These are phyloP conservation scores for Acanthoscelides obtectus DNA, from an alignment of 2,888 invertebrate species.

Conservation along the genomic window DNA sequence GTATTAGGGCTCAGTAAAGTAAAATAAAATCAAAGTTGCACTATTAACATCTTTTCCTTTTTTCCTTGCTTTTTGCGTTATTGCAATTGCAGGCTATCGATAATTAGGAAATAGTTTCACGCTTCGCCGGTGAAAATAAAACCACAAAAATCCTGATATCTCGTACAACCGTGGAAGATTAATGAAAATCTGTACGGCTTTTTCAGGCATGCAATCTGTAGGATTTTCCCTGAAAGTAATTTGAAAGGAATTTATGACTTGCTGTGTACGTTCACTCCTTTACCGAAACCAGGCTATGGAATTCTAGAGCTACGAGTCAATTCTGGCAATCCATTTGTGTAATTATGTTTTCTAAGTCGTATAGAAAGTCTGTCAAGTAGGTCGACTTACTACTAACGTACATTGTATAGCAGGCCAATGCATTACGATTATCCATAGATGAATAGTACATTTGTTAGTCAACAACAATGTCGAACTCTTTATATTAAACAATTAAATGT, in stretches of 20 bases:
- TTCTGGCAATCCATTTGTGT: background rate
- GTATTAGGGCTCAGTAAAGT: too few relatives aligned
- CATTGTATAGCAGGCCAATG: too few relatives aligned
- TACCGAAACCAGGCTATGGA: background rate
- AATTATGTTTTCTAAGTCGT: background rate
- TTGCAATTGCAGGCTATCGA: background rate
- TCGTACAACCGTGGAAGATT: background rate
- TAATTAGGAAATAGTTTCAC: background rate
- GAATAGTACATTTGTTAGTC: too few relatives aligned
- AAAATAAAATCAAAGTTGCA: too few relatives aligned
- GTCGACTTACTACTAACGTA: too few relatives aligned
- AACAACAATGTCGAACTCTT: too few relatives aligned
- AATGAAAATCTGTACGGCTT: background rate
- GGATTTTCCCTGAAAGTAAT: background rate
- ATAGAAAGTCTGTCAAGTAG: too few relatives aligned
- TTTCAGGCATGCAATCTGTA: background rate
- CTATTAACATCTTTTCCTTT: background rate
- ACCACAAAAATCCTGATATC: background rate
- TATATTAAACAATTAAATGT: too few relatives aligned
- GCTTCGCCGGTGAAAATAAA: background rate
- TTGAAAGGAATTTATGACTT: background rate
- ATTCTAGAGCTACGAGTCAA: background rate
- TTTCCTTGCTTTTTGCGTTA: background rate
- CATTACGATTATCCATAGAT: too few relatives aligned
- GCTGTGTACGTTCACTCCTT: background rate